phyloP scores from a whole-genome alignment of 2,888 invertebrate species.

The Dichetophora obliterata region DNA sequence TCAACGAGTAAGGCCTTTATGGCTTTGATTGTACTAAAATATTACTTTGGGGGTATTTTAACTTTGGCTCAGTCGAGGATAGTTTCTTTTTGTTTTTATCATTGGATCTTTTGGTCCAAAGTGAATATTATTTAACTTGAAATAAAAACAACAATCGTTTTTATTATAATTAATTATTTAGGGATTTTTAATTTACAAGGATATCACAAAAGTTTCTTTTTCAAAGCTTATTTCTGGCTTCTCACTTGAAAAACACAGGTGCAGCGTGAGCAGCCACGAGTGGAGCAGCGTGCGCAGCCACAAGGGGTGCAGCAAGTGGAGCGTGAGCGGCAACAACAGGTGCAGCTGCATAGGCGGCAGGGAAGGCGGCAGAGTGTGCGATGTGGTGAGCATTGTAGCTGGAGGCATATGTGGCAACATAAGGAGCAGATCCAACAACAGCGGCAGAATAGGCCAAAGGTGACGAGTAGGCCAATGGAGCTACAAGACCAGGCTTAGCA shows the following conservation, averaged over 20 bases:
- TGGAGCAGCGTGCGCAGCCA: background rate
- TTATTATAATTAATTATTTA: no score
- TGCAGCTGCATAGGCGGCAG: conserved; percentile 41
- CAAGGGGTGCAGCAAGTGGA: background rate
- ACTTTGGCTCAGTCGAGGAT: no score
- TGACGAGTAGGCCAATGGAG: conserved; percentile 42
- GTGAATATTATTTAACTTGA: no score
- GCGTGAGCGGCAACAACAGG: conserved; percentile 2
- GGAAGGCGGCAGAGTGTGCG: conserved; percentile 54
- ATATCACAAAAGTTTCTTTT: no score
- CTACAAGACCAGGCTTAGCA: conserved; percentile 56
- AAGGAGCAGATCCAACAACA: conserved; percentile 57
- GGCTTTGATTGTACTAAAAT: no score
- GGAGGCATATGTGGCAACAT: conserved; percentile 63
- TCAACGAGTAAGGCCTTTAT: no score
- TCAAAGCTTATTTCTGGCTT: background rate
- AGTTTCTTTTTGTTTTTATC: no score
- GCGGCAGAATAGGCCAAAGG: conserved; percentile 44
- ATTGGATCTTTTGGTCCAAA: no score
- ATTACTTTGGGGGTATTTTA: no score
- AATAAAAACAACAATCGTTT: no score
- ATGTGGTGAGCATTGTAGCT: conserved; percentile 59
- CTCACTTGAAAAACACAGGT: conserved; percentile 6
- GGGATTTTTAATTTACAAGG: no score
- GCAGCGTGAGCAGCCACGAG: background rate